Evolutionary conservation across 2,888 invertebrate species (phyloP).

Genomic region (Synergus umbraculus): DNA sequence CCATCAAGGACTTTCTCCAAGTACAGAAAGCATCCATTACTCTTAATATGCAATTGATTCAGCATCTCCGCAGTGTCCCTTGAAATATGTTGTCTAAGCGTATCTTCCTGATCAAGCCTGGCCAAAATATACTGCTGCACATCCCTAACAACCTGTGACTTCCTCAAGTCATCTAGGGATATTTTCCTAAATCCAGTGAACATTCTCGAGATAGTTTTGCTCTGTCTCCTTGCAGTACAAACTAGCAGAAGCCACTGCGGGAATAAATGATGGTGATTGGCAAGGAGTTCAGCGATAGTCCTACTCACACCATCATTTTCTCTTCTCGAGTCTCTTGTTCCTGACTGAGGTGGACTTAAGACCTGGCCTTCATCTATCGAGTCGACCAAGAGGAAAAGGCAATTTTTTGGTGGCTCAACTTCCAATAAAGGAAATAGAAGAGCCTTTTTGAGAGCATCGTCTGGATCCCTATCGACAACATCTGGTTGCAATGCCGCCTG

Average conservation of each 20-base stretch:
- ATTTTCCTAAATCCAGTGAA: slow-evolving; percentile 94
- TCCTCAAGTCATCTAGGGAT: slow-evolving; percentile 92
- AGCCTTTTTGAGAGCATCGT: slow-evolving; percentile 93
- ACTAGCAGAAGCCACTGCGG: slow-evolving; percentile 96
- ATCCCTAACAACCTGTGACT: slow-evolving; percentile 93
- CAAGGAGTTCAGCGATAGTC: slow-evolving; percentile 90
- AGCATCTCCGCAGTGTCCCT: slow-evolving; percentile 95
- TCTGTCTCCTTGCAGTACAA: slow-evolving; percentile 92
- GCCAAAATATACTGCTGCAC: slow-evolving; percentile 97
- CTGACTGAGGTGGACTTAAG: slow-evolving; percentile 72
- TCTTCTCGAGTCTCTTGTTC: slow-evolving; percentile 78
- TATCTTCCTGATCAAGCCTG: slow-evolving; percentile 92
- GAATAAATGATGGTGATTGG: slow-evolving; percentile 92
- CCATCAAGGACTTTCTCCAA: slow-evolving; percentile 93
- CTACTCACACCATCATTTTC: slow-evolving; percentile 76
- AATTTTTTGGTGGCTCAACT: slow-evolving; percentile 91
- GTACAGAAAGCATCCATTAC: slow-evolving; percentile 94
- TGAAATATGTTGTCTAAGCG: slow-evolving; percentile 92
- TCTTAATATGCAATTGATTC: slow-evolving; percentile 96
- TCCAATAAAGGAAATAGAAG: slow-evolving; percentile 92
- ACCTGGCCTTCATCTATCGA: slow-evolving; percentile 90
- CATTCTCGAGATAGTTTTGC: slow-evolving; percentile 88
- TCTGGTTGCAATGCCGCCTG: slow-evolving; percentile 89
- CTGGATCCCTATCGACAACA: slow-evolving; percentile 91
- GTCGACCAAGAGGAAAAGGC: slow-evolving; percentile 91